Conservation (phyloP, 2,113 vertebrate genomes). For the Neolamprologus tretocephalus region DNA sequence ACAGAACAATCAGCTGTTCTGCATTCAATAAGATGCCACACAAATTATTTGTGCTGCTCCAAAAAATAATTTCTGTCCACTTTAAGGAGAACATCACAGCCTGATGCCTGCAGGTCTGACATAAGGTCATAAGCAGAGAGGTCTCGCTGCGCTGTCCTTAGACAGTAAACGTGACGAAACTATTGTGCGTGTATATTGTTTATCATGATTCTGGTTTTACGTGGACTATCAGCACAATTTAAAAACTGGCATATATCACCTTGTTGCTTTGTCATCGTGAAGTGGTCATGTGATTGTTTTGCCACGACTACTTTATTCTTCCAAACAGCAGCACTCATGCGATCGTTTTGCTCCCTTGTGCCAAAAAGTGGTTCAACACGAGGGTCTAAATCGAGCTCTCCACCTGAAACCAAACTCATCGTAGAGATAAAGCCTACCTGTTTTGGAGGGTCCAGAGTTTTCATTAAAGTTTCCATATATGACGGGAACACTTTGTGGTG, state of each 20-base stretch:
- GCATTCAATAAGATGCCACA: neutral
- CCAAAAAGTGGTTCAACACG: neutral
- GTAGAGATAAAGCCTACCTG: conserved; percentile 71
- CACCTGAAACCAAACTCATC: neutral
- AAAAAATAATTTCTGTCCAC: neutral
- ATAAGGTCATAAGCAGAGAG: neutral
- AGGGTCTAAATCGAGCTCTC: accelerated
- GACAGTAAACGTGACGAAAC: neutral
- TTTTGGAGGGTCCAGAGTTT: conserved; percentile 87
- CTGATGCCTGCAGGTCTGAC: neutral
- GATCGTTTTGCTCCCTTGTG: neutral
- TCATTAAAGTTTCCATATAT: conserved; percentile 81
- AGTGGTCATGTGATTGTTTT: neutral
- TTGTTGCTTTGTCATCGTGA: neutral
- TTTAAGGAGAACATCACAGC: neutral
- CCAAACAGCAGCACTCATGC: neutral
- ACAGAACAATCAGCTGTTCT: neutral
- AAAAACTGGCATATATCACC: neutral
- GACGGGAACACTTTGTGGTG: conserved; percentile 84
- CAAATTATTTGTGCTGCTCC: neutral
- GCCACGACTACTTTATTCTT: neutral
- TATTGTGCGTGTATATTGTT: neutral
- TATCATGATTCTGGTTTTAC: accelerated
- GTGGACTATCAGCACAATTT: neutral
- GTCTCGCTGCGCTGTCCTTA: neutral